These are phyloP conservation scores for Abscondita cerata DNA, from an alignment of 2,888 invertebrate genomes.

Conservation along the genomic window DNA sequence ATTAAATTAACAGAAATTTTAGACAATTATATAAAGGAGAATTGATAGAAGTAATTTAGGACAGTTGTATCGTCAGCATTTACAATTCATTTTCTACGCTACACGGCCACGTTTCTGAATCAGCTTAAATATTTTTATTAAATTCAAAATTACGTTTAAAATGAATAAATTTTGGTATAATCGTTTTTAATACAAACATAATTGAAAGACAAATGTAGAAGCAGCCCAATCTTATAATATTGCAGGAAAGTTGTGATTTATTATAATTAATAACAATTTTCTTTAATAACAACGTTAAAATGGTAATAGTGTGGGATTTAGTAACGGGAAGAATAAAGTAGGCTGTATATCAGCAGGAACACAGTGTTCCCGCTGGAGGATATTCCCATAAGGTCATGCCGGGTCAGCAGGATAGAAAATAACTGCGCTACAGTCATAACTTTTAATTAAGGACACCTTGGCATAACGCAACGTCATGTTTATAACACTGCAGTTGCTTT, in stretches of 20 bases:
- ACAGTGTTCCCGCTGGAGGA: conserved; percentile 28
- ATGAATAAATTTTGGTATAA: neutral
- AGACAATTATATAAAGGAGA: too few species aligned
- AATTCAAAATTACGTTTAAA: neutral
- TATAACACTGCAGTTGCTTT: conserved; percentile 26
- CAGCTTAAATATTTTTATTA: neutral
- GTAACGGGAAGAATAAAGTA: conserved; percentile 17
- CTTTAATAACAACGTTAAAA: conserved; percentile 13
- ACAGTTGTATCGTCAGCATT: too few species aligned
- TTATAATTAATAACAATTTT: conserved; percentile 8
- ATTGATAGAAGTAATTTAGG: too few species aligned
- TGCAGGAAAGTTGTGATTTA: neutral
- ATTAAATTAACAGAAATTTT: too few species aligned
- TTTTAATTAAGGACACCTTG: conserved; percentile 46
- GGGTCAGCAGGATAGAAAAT: conserved; percentile 46
- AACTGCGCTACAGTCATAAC: conserved; percentile 43
- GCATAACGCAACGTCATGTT: conserved; percentile 30
- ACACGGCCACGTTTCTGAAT: neutral
- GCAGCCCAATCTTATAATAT: neutral
- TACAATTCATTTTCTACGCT: neutral
- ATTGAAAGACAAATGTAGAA: neutral
- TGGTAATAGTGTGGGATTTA: conserved; percentile 8
- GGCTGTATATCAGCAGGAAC: conserved; percentile 23
- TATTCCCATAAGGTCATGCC: conserved; percentile 35
- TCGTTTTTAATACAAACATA: neutral